A percentile compares a stretch with the other conserved stretches of the same genome.
Evolutionary conservation across 2,888 invertebrate species (phyloP).

Genomic region (Drosophila atripex): DNA sequence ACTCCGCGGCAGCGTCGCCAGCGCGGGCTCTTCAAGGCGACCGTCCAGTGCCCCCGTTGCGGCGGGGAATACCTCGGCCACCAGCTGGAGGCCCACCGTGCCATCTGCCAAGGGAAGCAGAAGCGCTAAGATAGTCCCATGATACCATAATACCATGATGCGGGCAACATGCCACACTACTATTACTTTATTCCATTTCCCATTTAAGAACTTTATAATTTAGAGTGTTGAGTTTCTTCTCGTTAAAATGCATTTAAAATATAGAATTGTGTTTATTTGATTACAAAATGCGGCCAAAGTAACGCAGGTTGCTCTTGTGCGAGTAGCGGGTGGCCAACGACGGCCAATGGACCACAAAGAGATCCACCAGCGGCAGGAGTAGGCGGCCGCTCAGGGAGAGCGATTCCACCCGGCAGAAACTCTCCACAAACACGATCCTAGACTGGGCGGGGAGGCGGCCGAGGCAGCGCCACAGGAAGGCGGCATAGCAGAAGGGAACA

Average conservation of each 20-base stretch:
- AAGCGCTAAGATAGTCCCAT: too few relatives aligned
- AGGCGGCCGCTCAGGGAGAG: constrained; percentile 95
- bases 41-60: constrained; percentile 80
- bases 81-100: constrained; percentile 78
- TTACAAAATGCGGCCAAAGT: constrained; percentile 89
- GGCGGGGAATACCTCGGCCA: constrained; percentile 73
- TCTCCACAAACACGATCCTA: constrained; percentile 96
- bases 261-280: background rate
- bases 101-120: constrained; percentile 60
- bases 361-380: constrained; percentile 91
- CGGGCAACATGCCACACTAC: too few relatives aligned
- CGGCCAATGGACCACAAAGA: constrained; percentile 97
- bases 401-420: constrained; percentile 95
- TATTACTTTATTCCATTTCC: background rate
- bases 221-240: background rate
- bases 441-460: constrained; percentile 86
- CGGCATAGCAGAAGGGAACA: constrained; percentile 93
- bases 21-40: constrained; percentile 66
- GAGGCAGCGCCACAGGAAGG: constrained; percentile 89
- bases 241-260: background rate
- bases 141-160: too few relatives aligned
- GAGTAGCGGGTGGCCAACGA: constrained; percentile 85
- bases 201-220: background rate
- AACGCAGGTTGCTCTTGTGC: constrained; percentile 86
- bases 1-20: constrained; percentile 70